Conservation (phyloP, 2,113 vertebrate species). For the Hypomesus transpacificus region DNA sequence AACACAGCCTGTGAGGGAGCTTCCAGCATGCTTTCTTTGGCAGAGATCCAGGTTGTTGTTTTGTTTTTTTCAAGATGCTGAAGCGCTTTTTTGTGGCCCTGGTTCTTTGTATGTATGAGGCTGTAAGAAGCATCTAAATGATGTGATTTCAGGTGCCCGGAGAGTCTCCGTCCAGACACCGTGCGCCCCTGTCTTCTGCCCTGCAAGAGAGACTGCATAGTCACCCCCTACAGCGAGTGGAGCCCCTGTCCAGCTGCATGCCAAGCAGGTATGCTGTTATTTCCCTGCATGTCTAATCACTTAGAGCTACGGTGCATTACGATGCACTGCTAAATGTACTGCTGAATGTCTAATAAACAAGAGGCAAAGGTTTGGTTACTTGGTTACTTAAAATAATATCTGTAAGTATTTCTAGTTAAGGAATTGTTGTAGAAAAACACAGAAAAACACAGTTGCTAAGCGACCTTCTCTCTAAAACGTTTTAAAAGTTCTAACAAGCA, state of each 20-base stretch:
- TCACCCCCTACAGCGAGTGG: slow-evolving; percentile 94
- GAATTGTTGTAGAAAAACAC: neutral
- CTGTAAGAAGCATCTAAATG: slow-evolving; percentile 26
- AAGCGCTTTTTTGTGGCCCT: no score
- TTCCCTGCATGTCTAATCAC: neutral
- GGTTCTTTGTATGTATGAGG: slow-evolving; percentile 3
- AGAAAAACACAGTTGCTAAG: slow-evolving; percentile 36
- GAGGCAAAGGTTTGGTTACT: no score
- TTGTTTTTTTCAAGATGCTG: neutral
- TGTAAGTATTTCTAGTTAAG: neutral
- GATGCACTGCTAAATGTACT: neutral
- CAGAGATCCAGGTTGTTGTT: slow-evolving; percentile 10
- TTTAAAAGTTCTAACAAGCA: slow-evolving; percentile 29
- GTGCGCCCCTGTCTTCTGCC: slow-evolving; percentile 92
- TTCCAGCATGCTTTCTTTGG: slow-evolving; percentile 8
- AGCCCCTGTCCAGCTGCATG: slow-evolving; percentile 82
- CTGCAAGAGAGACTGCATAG: slow-evolving; percentile 88
- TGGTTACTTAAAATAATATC: neutral
- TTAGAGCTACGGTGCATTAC: neutral
- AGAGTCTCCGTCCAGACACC: slow-evolving; percentile 91
- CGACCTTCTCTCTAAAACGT: slow-evolving; percentile 31
- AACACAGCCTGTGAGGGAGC: neutral
- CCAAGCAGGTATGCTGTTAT: slow-evolving; percentile 73
- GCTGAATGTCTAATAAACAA: neutral
- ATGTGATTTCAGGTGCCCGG: slow-evolving; percentile 81